These are phyloP conservation scores for Bimastos eiseni DNA, from an alignment of 2,888 invertebrate species.

Conservation along the genomic window DNA sequence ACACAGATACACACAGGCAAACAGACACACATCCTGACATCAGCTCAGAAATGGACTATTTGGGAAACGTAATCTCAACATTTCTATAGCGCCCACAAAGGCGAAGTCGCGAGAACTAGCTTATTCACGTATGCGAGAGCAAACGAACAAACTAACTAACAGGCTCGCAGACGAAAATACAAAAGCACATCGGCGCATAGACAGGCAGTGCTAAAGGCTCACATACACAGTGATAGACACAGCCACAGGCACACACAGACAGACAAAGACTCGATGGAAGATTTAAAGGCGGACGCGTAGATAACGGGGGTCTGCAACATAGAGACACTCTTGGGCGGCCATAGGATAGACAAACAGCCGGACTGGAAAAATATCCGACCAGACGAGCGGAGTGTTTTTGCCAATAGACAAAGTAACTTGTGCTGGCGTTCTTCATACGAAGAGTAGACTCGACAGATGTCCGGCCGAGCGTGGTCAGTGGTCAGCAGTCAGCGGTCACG, in stretches of 20 bases:
- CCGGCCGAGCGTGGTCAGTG: background rate
- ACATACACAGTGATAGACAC: too few relatives aligned
- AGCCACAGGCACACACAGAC: slow-evolving; percentile 25
- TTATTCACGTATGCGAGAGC: too few relatives aligned
- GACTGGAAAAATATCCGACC: background rate
- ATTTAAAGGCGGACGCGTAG: background rate
- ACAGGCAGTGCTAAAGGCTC: too few relatives aligned
- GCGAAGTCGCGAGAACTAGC: too few relatives aligned
- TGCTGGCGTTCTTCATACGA: background rate
- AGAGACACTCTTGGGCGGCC: background rate
- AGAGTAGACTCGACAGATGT: background rate
- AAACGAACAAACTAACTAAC: background rate
- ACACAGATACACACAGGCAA: too few relatives aligned
- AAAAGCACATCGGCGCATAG: too few relatives aligned
- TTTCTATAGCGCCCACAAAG: too few relatives aligned
- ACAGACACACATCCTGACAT: too few relatives aligned
- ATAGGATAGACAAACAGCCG: slow-evolving; percentile 8
- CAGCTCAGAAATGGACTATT: too few relatives aligned
- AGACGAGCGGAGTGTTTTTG: background rate
- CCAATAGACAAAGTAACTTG: background rate
- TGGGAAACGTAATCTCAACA: too few relatives aligned
- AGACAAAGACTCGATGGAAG: background rate
- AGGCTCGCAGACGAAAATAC: background rate
- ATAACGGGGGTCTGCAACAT: background rate
- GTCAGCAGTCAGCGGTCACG: background rate